Evolutionary conservation across 2,113 vertebrate species (phyloP), one percentile per base, ranked within the genome.

Genomic region (Eurystomus gularis): DNA sequence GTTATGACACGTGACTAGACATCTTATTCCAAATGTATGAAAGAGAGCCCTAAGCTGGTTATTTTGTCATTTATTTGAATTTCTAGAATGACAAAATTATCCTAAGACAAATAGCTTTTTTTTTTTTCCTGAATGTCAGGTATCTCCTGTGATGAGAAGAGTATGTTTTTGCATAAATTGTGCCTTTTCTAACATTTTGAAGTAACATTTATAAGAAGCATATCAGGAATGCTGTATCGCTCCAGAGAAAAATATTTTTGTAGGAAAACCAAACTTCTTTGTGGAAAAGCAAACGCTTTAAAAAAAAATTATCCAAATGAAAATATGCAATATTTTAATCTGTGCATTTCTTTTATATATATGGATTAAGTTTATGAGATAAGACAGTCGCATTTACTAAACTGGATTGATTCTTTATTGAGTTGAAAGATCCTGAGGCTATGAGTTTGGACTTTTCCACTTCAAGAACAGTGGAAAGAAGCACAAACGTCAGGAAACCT

Each of bases 11-110:
- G 2, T 95, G 92, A 81, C 44, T 51, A 82, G 58, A 57, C 49
- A 70, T 75, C 87, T 82, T 85, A 55, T 84, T 94, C 57, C 33
- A 61, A 68, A 77, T 37, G 40, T 57, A 31, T 79, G 69, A 91
- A 84, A 75, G 52, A 49, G 24, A 94, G n/a, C 18, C 44, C 23
- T 91, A 48, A 88, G 23, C 7, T 91, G 28, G 23, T 26, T 4
- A 19, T 55, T 49, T 80, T 51, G 8, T 40, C 42, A 82, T 52
- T 76, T 97, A 39, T 86, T 96, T 92, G 37, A 37, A 62, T 88
- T 92, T 51, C 82, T 75, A 62, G 17, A 66, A 66, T 6, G 10
- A 68, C 29, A 64, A 51, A 79, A 46, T 40, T 58, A 10, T 78
- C 40, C 10, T 58, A 9, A 6, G 18, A 77, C 4, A 84, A 82